Conservation (phyloP, 2,888 invertebrate genomes). For the Ferdinandea cuprea region DNA sequence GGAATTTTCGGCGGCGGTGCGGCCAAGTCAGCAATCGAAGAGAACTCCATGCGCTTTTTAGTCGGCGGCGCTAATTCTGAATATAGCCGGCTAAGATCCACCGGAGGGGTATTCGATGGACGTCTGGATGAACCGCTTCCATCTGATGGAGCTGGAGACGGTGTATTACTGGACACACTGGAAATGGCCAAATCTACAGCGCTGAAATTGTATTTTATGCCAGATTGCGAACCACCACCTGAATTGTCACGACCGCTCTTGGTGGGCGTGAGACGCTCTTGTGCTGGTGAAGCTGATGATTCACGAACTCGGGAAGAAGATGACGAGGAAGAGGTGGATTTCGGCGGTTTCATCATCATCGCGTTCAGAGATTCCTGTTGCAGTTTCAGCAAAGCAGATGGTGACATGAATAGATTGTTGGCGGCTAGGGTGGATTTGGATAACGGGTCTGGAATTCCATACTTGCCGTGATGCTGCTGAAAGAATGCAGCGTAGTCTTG, state of each 20-base stretch:
- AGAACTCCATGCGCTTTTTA: constrained; percentile 83
- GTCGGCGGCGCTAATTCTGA: constrained; percentile 80
- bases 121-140: constrained; percentile 81
- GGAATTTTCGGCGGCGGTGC: constrained; percentile 86
- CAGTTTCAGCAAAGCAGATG: constrained; percentile 88
- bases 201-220: constrained; percentile 82
- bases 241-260: constrained; percentile 77
- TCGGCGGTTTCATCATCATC: constrained; percentile 85
- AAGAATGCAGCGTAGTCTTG: constrained; percentile 84
- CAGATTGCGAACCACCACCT: constrained; percentile 71
- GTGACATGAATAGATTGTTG: constrained; percentile 91
- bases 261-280: constrained; percentile 81
- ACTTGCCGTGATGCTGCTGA: constrained; percentile 83
- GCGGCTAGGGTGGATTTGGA: constrained; percentile 90
- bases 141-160: constrained; percentile 81
- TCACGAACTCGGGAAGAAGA: constrained; percentile 80
- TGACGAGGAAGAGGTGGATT: constrained; percentile 81
- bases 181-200: constrained; percentile 83
- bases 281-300: constrained; percentile 81
- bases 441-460: constrained; percentile 88
- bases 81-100: constrained; percentile 81
- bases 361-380: constrained; percentile 84
- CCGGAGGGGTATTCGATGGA: constrained; percentile 81
- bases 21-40: constrained; percentile 82
- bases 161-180: constrained; percentile 82